Evolutionary conservation across 2,888 invertebrate genomes (phyloP), one percentile per base, ranked within the genome.

Genomic region (Amiota communis): DNA sequence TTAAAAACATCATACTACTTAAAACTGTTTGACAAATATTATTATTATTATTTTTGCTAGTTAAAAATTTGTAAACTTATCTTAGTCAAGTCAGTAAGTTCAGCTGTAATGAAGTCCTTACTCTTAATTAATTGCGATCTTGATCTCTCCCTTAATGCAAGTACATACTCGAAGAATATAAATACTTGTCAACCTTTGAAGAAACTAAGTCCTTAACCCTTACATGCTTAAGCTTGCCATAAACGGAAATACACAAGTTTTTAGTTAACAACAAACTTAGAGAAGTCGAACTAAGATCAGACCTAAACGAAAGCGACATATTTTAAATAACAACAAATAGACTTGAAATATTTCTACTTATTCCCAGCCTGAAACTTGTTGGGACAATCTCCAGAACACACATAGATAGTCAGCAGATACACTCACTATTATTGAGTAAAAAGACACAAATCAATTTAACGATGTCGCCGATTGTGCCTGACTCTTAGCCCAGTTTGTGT

Each of bases 361-460:
- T 36, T 36, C 36, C 36, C 36, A 36, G 36, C 36, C 36, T 36
- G 36, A 36, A 36, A 36, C 36, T 36, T 36, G 36, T 36, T 36
- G 36, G 4, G 36, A 36, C 36, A 36, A 36, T 36, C 36, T 36
- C 8, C 36, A 36, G 6, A 36, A 36, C 36, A 36, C 36, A 36
- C 36, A 23, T 80, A 49, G 74, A 75, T 77, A 61, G 76, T 72
- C 48, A 65, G 72, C 68, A 75, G 72, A 74, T 47, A 57, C 48
- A n/a, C 17, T 15, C 23, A 23, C 0, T 36, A 23, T 3, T 23
- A 36, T 36, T 36, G 36, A 36, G 36, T n/a, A 17, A 68, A 20
- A 65, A 79, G 80, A 85, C 85, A 83, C 83, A 83, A 83, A 83
- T 83, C 83, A 83, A 85, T 86, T 83, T 86, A 86, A 83, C 85